These are phyloP conservation scores for Halocynthia aurantium DNA, from an alignment of 23 tunicate species.

Conservation along the genomic window DNA sequence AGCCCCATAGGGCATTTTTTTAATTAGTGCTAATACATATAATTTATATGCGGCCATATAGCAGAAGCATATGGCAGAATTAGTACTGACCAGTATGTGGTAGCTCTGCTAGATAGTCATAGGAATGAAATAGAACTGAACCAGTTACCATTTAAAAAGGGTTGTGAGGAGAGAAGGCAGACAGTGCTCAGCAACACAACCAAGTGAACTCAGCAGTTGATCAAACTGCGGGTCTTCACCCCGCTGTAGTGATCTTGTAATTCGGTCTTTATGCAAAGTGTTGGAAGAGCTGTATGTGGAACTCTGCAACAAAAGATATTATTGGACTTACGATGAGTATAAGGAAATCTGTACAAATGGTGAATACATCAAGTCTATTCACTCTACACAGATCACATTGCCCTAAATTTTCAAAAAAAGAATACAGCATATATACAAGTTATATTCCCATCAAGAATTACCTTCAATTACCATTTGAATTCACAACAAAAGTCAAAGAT, in stretches of 20 bases:
- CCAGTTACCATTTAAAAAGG: constrained; percentile 64
- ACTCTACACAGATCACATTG: no score
- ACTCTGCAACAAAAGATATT: neutral
- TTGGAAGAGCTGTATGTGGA: neutral
- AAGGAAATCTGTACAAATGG: no score
- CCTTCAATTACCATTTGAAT: no score
- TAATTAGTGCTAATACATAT: no score
- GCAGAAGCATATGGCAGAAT: neutral
- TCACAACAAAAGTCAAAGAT: no score
- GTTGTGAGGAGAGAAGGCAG: constrained; percentile 67
- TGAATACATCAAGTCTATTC: no score
- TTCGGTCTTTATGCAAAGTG: constrained; percentile 14
- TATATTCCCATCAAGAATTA: no score
- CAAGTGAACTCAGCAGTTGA: constrained; percentile 76
- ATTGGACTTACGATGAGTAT: no score
- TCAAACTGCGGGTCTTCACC: constrained; percentile 94
- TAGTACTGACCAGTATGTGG: neutral
- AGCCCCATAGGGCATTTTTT: no score
- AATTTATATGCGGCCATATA: no score
- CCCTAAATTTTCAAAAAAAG: no score
- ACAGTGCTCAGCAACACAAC: constrained; percentile 97
- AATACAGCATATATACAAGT: no score
- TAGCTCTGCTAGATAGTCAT: neutral
- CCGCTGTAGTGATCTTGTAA: constrained; percentile 72
- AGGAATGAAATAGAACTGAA: neutral